A percentile compares a stretch with the other conserved stretches of the same genome.
phyloP scores from a whole-genome alignment of 1,140 invertebrate genomes.

The Harpegnathos saltator region DNA sequence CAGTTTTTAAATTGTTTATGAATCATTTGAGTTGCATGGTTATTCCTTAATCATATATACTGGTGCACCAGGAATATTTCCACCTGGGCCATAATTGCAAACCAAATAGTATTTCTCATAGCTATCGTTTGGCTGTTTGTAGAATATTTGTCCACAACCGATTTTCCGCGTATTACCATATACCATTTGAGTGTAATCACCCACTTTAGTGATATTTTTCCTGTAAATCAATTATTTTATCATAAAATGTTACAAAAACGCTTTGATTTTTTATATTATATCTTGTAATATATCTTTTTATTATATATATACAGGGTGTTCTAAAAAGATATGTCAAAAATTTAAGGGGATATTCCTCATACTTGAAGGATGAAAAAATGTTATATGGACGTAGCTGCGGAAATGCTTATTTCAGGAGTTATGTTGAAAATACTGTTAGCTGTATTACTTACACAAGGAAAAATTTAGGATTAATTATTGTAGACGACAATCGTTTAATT shows the following conservation, averaged over 20 bases:
- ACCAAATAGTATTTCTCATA: conserved; percentile 66
- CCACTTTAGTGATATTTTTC: not conserved
- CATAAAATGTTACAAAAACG: not conserved
- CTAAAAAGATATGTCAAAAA: no score
- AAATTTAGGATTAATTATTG: no score
- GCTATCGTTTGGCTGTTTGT: conserved; percentile 8
- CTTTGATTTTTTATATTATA: not conserved
- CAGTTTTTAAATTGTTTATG: not conserved
- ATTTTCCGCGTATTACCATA: conserved; percentile 81
- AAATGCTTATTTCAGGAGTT: no score
- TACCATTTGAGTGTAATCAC: conserved; percentile 68
- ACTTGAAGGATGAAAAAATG: no score
- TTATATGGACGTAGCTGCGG: no score
- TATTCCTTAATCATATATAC: conserved; percentile 61
- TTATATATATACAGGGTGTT: no score
- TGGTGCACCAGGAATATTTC: conserved; percentile 70
- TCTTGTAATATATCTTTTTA: no score
- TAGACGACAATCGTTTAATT: no score
- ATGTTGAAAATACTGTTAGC: no score
- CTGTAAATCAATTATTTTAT: conserved; percentile 25
- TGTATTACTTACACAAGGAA: no score
- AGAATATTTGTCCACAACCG: conserved; percentile 76
- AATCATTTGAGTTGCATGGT: not conserved
- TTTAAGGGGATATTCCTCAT: no score
- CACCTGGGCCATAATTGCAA: conserved; percentile 85